Evolutionary conservation across 2,797 vertebrate genomes (phyloP).

Genomic region (Parotocinclus haroldoi): DNA sequence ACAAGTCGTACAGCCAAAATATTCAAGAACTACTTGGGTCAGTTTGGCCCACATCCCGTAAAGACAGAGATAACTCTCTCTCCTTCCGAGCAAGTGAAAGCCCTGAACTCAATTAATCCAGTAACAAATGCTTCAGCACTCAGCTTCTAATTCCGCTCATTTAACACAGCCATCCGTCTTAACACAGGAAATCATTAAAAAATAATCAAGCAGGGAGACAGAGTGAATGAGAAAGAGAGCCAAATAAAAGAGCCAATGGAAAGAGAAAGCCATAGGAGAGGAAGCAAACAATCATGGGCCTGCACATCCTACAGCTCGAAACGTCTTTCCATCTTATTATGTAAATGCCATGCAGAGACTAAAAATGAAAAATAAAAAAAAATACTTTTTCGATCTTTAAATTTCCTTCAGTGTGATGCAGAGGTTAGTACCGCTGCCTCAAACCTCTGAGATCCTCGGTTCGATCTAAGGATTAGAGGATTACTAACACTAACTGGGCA

Average conservation of each 20-base stretch:
- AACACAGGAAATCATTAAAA: slow-evolving; percentile 80
- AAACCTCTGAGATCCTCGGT: no score
- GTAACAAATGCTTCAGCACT: slow-evolving; percentile 70
- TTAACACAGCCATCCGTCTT: slow-evolving; percentile 78
- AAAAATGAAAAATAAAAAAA: not conserved
- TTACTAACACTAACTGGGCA: no score
- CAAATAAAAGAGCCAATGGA: slow-evolving; percentile 51
- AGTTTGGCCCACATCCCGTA: not conserved
- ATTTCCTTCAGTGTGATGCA: no score
- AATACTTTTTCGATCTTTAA: not conserved
- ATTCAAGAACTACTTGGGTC: slow-evolving; percentile 4
- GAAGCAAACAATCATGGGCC: slow-evolving; percentile 24
- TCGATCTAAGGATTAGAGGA: no score
- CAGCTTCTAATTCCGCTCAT: slow-evolving; percentile 75
- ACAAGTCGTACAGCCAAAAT: not conserved
- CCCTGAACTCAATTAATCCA: slow-evolving; percentile 69
- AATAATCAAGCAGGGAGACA: slow-evolving; percentile 76
- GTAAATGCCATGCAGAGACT: slow-evolving; percentile 56
- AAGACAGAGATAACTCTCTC: not conserved
- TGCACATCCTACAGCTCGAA: slow-evolving; percentile 36
- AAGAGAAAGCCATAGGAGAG: slow-evolving; percentile 1
- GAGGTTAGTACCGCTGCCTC: no score
- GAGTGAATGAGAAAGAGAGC: slow-evolving; percentile 52
- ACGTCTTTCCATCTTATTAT: slow-evolving; percentile 58
- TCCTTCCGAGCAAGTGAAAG: slow-evolving; percentile 23